Conservation (phyloP, 2,113 vertebrate genomes). For the Nothocercus julius region DNA sequence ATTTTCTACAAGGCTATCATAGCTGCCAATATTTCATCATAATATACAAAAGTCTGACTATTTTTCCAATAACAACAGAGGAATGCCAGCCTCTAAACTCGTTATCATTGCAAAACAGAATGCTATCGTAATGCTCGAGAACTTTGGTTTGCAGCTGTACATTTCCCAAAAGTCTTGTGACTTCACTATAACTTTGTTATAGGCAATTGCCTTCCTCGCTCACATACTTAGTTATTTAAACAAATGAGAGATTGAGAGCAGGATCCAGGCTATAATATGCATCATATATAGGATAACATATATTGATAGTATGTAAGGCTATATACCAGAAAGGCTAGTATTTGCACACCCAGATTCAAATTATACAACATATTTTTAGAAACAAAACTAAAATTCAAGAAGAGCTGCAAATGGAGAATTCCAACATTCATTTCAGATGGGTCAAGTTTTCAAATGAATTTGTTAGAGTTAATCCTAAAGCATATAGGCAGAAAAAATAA, state of each 20-base stretch:
- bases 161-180: constrained; percentile 48
- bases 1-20: neutral
- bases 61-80: constrained; percentile 36
- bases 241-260: neutral
- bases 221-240: neutral
- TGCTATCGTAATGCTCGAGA: neutral
- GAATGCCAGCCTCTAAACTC: constrained; percentile 41
- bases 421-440: neutral
- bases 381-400: neutral
- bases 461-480: neutral
- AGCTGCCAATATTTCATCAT: constrained; percentile 41
- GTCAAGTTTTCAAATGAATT: neutral
- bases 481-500: neutral
- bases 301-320: too few relatives aligned
- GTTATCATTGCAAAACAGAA: constrained; percentile 50
- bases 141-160: constrained; percentile 41
- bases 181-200: neutral
- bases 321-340: neutral
- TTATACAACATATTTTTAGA: neutral
- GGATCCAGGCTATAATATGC: neutral
- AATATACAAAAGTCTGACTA: constrained; percentile 30
- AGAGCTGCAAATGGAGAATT: neutral
- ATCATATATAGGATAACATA: neutral
- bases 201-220: constrained; percentile 24
- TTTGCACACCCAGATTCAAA: neutral